Base-by-base conservation (phyloP, 2,797 vertebrate genomes). In the Melanotaenia maccullochi region DNA sequence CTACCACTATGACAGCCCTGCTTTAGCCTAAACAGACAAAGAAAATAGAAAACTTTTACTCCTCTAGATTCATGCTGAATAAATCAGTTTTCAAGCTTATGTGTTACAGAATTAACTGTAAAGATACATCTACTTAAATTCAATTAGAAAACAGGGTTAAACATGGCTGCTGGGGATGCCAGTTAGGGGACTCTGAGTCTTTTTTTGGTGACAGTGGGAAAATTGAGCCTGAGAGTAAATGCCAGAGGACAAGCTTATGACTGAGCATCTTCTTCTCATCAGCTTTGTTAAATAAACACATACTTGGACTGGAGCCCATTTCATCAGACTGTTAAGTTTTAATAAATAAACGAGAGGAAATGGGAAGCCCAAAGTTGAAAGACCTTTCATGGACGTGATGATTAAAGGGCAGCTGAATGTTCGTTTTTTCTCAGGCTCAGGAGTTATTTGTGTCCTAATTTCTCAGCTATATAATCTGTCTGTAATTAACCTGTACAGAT, bases 271-370 rank as follows among this genome's bases (percentile, higher is more conserved):
- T 86, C 82, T 90, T 92, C 87, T 92, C 89, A 93, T 87, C 75
- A 7, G 71, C 84, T 79, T 85, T 33, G 24, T 67, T 84, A 90
- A 88, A 89, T 93, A 94, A 93, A 93, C 88, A 93, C 63, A 86
- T 68, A 42, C 74, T 90, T 94, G 92, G 92, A 90, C 59, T 4
- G 0, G 5, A 12, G 85, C 91, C 92, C 77, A 81, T 83, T 92
- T 86, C 86, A 92, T 92, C 81, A 82, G 85, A 85, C 85, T 79
- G 82, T 83, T 89, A 87, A 84, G 72, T 84, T 82, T 78, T 85
- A 85, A 85, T 89, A 93, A 94, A 93, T 91, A 93, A 92, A 92
- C 85, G 5, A n/a, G 84, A 89, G 90, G 90, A 94, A 93, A 91
- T 91, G 70, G 87, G 84, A 85, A 86, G 70, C 66, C 78, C 24